A percentile compares a stretch with the other conserved stretches of the same genome.
Conservation (phyloP, 2,888 invertebrate species). For the Physocephala rufipes region DNA sequence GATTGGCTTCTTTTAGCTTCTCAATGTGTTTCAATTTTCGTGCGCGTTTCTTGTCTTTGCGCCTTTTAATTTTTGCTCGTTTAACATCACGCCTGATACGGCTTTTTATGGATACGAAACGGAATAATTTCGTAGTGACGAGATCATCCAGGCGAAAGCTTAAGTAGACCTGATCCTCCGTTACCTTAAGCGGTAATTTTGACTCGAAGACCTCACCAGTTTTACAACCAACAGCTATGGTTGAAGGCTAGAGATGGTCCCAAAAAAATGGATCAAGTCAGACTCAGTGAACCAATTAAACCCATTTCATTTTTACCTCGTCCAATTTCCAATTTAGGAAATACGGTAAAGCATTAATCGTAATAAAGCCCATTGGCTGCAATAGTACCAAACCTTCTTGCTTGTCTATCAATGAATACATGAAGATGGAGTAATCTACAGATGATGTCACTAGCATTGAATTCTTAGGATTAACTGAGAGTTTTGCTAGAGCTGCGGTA, state of each 20-base stretch:
- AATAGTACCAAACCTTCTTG: constrained; percentile 67
- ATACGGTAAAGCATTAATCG: constrained; percentile 71
- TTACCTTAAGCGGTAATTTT: constrained; percentile 65
- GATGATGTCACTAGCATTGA: constrained; percentile 74
- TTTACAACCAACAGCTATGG: constrained; percentile 69
- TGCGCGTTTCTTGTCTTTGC: constrained; percentile 68
- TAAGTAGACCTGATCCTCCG: constrained; percentile 65
- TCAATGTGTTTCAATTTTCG: constrained; percentile 71
- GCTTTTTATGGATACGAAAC: constrained; percentile 72
- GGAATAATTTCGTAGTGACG: constrained; percentile 59
- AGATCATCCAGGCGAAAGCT: constrained; percentile 56
- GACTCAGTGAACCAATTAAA: not conserved
- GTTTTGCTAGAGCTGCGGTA: constrained; percentile 70
- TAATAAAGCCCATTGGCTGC: constrained; percentile 75
- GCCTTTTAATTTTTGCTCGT: constrained; percentile 68
- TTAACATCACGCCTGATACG: constrained; percentile 71
- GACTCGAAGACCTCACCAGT: constrained; percentile 69
- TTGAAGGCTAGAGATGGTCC: constrained; percentile 45
- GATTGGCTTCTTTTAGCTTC: constrained; percentile 69
- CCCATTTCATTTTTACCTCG: constrained; percentile 57
- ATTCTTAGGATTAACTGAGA: constrained; percentile 70
- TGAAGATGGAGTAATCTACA: constrained; percentile 75
- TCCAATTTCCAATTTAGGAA: constrained; percentile 74
- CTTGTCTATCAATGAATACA: constrained; percentile 68
- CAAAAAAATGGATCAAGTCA: not conserved